phyloP scores from a whole-genome alignment of 2,113 vertebrate species.

The Colius striatus region DNA sequence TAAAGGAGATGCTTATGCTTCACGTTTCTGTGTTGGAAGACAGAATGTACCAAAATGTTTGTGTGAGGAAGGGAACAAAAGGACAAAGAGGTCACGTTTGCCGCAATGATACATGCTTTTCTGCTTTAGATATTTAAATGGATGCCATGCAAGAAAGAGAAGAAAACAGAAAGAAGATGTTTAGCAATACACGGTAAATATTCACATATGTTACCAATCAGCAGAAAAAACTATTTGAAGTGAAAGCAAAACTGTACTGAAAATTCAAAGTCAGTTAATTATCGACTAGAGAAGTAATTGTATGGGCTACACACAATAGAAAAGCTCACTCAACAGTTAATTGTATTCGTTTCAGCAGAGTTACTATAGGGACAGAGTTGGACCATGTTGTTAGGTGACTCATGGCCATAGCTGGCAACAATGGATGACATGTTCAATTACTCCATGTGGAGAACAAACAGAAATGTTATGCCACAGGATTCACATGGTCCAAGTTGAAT shows the following conservation, averaged over 20 bases:
- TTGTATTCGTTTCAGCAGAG: neutral
- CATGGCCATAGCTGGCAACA: neutral
- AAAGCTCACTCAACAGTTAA: neutral
- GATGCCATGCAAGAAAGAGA: neutral
- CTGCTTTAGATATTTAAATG: neutral
- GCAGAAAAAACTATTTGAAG: neutral
- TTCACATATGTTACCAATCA: neutral
- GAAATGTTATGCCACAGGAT: neutral
- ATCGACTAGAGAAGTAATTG: neutral
- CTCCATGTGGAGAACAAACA: neutral
- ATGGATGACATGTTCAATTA: neutral
- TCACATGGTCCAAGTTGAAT: neutral
- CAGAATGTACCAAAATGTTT: neutral
- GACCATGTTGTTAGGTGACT: neutral
- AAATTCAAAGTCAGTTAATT: constrained; percentile 33
- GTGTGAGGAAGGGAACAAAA: neutral
- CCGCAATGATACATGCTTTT: neutral
- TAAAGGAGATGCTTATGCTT: neutral
- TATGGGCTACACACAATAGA: neutral
- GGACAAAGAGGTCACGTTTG: neutral
- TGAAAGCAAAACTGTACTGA: neutral
- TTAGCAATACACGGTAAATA: neutral
- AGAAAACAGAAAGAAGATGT: neutral
- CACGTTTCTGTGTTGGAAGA: neutral
- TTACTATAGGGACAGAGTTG: neutral